phyloP scores from a whole-genome alignment of 2,113 vertebrate species.

The Marmota monax region DNA sequence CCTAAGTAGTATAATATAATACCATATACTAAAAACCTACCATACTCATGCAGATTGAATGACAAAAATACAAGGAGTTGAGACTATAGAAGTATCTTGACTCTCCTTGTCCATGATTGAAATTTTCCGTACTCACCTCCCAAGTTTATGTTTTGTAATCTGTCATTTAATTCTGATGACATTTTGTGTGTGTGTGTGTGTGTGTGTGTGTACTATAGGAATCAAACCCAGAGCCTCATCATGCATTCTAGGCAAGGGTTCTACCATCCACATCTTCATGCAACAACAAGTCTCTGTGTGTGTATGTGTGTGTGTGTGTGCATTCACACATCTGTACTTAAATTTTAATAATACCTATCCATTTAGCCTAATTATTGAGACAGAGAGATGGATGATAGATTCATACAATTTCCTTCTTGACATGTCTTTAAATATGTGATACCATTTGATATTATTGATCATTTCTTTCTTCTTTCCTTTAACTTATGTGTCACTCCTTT shows the following conservation, averaged over 20 bases:
- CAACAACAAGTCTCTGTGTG: neutral
- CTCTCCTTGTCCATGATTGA: neutral
- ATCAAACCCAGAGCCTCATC: no score
- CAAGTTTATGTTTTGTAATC: neutral
- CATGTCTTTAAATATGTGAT: neutral
- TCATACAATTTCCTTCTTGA: neutral
- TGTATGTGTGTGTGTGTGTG: no score
- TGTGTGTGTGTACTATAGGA: no score
- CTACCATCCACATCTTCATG: neutral
- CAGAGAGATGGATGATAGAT: neutral
- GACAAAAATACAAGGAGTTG: neutral
- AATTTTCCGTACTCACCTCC: neutral
- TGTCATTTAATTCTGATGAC: conserved; percentile 1
- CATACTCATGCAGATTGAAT: neutral
- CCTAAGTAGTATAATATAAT: neutral
- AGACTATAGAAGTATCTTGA: neutral
- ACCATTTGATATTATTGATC: neutral
- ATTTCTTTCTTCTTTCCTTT: neutral
- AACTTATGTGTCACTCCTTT: neutral
- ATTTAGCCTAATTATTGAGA: no score
- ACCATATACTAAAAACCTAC: neutral
- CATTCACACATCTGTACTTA: neutral
- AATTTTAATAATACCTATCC: neutral
- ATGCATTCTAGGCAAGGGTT: no score
- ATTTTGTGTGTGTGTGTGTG: no score